These are phyloP conservation scores for Ceriagrion tenellum DNA, from an alignment of 2,888 invertebrate species.

Conservation along the genomic window DNA sequence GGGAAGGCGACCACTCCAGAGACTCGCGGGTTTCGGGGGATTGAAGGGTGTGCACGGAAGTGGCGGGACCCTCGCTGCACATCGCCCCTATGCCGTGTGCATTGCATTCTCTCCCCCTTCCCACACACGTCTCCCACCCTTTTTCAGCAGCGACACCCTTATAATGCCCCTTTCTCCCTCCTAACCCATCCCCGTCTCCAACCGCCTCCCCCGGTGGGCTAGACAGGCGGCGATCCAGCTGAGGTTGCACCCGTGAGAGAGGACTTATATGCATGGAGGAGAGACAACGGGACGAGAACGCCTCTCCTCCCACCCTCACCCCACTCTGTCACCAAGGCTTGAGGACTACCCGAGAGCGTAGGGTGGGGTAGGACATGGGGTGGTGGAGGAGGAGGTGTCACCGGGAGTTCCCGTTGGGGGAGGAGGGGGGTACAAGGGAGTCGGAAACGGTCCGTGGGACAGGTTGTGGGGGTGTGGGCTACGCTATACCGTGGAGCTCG, in stretches of 20 bases:
- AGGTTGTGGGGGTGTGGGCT: constrained; percentile 6
- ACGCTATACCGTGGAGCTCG: not conserved
- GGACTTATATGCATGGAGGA: not conserved
- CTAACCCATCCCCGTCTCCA: not conserved
- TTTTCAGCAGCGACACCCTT: not conserved
- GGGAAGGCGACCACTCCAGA: not conserved
- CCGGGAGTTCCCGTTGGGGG: not conserved
- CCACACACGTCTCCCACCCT: not conserved
- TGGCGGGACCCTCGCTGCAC: not conserved
- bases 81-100: not conserved
- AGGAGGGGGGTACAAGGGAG: not conserved
- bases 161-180: not conserved
- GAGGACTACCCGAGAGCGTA: not conserved
- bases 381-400: not conserved
- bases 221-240: constrained; percentile 20
- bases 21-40: not conserved
- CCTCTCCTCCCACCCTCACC: not conserved
- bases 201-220: not conserved
- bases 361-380: not conserved
- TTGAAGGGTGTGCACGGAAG: not conserved
- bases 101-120: not conserved
- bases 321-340: not conserved
- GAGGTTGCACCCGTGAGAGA: constrained; percentile 35
- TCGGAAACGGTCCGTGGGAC: constrained; percentile 5
- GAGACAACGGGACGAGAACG: not conserved